Base-by-base conservation (phyloP, 2,797 vertebrate genomes). In the Hippoglossus hippoglossus region DNA sequence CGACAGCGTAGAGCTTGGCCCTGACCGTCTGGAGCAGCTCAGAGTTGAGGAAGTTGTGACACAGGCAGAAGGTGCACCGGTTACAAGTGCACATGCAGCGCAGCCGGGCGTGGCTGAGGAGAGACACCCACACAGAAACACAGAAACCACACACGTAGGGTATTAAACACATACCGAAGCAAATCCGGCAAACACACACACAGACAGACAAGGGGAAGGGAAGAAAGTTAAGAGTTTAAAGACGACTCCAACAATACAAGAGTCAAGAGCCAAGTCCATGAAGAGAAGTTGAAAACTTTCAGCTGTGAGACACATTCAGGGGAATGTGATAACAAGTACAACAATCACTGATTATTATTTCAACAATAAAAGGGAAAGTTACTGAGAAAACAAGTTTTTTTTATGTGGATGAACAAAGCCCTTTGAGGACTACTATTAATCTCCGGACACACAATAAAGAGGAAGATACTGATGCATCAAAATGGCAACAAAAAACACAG, bases 31-130 rank as follows among this genome's bases (percentile, higher is more conserved):
- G 97, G 94, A 99, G 95, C 89, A 99, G 95, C 95, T 98, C 97
- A 94, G 97, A 99, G 96, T 98, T 97, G 94, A 99, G 96, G 94
- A 99, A 94, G 95, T 98, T 99, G 96, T 99, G 97, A 97, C 97
- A 98, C 95, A 98, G 95, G 96, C 97, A 99, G 97, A 97, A 98
- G 91, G 97, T 98, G 91, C 97, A 99, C 95, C 97, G 96, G 95
- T 99, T 99, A 95, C 98, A 99, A 89, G 96, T 95, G 93, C 98
- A 99, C 97, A 99, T 94, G 94, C 97, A 98, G 95, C 97, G 97
- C 95, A 98, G 95, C 91, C 97, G 96, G 92, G 96, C 97, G 91
- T 98, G 98, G 94, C 97, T 98, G 96, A 93, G 91, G 93, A 96
- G 94, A 87, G 68, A 85, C n/a, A 49, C 51, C 79, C 54, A 84